Evolutionary conservation across 1,140 invertebrate genomes (phyloP).

Genomic region (Thereuonema tuberculata): DNA sequence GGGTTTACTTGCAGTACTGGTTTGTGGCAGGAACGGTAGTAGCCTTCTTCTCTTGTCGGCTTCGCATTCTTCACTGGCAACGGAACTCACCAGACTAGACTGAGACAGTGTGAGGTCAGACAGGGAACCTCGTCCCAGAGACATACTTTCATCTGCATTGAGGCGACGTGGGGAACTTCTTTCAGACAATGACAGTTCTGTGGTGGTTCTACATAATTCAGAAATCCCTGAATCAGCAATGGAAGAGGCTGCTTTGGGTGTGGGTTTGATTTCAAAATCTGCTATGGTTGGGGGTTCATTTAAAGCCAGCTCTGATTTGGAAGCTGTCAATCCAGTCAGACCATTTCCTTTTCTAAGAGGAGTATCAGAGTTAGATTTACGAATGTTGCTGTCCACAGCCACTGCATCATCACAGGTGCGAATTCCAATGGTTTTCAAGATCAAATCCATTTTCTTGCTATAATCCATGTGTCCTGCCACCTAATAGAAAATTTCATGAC

Average conservation of each 20-base stretch:
- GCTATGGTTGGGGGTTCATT: background rate
- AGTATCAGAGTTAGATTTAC: background rate
- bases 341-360: background rate
- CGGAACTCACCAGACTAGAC: too few species aligned
- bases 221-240: background rate
- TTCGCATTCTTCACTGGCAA: too few species aligned
- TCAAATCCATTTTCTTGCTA: slow-evolving; percentile 42
- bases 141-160: too few species aligned
- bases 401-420: slow-evolving; percentile 13
- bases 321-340: background rate
- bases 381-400: background rate
- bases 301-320: background rate
- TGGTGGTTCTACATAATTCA: background rate
- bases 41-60: too few species aligned
- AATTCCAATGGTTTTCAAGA: slow-evolving; percentile 35
- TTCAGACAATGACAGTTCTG: background rate
- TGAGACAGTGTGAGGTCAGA: too few species aligned
- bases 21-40: too few species aligned
- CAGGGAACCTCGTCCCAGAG: too few species aligned
- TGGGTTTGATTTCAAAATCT: background rate
- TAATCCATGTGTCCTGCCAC: slow-evolving; percentile 46
- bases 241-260: background rate
- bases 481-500: slow-evolving; percentile 25
- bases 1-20: too few species aligned
- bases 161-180: too few species aligned